Percentiles rank a stretch among this genome's conserved stretches.
Evolutionary conservation across 2,113 vertebrate genomes (phyloP).

Genomic region (Microcebus lehilahytsara): DNA sequence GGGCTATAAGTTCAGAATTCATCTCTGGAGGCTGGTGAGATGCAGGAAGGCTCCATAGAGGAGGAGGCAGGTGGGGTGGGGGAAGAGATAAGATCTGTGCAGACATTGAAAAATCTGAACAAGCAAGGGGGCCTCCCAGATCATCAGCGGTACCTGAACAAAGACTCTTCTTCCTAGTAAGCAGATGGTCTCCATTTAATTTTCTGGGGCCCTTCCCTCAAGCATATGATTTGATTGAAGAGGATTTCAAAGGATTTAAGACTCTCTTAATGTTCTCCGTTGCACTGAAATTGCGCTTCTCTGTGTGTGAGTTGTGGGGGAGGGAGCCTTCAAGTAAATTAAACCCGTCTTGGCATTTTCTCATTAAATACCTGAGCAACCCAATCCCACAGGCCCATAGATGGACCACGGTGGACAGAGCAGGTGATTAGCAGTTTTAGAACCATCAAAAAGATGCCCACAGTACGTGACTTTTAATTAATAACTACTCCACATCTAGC

Average conservation of each 20-base stretch:
- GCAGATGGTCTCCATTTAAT: neutral
- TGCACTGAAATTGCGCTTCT: neutral
- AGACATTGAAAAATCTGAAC: neutral
- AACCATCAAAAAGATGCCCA: neutral
- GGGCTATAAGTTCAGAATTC: neutral
- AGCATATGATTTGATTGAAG: neutral
- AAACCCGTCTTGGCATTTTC: slow-evolving; percentile 17
- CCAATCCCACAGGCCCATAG: neutral
- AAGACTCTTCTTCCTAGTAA: neutral
- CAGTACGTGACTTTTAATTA: slow-evolving; percentile 20
- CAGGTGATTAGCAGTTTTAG: slow-evolving; percentile 2
- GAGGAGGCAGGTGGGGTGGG: accelerated
- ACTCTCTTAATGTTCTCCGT: neutral
- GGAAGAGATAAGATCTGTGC: neutral
- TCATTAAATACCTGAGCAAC: slow-evolving; percentile 26
- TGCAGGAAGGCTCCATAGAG: neutral
- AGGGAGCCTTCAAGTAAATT: slow-evolving; percentile 24
- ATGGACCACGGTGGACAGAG: neutral
- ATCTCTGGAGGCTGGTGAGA: neutral
- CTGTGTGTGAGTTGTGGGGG: neutral
- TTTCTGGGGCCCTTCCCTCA: neutral
- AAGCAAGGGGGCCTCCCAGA: neutral
- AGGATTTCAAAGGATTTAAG: neutral
- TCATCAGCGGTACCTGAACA: neutral
- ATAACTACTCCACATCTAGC: neutral